phyloP scores from a whole-genome alignment of 2,113 vertebrate species.

The Blennius ocellaris region DNA sequence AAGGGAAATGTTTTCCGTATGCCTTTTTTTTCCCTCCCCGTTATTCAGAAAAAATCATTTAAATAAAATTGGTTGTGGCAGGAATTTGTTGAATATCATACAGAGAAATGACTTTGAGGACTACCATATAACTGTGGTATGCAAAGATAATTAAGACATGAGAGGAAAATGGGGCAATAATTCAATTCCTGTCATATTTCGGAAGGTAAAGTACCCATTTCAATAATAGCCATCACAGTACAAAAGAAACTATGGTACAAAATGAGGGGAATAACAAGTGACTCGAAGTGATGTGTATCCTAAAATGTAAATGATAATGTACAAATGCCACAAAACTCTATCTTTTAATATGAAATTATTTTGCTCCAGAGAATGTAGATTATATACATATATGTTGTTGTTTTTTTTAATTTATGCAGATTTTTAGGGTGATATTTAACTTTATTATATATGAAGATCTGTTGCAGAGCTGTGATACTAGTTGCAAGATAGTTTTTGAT shows the following conservation, averaged over 20 bases:
- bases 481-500: conserved; percentile 16
- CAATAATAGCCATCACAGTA: conserved; percentile 35
- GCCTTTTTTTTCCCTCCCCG: conserved; percentile 18
- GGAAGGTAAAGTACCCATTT: conserved; percentile 4
- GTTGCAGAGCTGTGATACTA: conserved; percentile 9
- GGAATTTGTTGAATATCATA: background rate
- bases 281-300: conserved; percentile 25
- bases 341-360: conserved; percentile 14
- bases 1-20: conserved; percentile 33
- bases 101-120: background rate
- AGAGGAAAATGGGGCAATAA: conserved; percentile 21
- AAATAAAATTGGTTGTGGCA: background rate
- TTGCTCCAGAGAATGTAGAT: conserved; percentile 52
- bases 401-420: conserved; percentile 68
- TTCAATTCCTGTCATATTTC: conserved; percentile 13
- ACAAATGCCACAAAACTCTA: conserved; percentile 36
- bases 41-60: background rate
- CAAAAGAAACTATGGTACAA: conserved; percentile 69
- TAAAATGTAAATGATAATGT: conserved; percentile 53
- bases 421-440: conserved; percentile 58
- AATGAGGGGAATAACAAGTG: conserved; percentile 37
- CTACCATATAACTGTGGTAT: background rate
- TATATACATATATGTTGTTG: conserved; percentile 55
- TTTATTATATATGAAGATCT: conserved; percentile 44
- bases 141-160: conserved; percentile 5